A percentile compares a stretch with the other conserved stretches of the same genome.
These are phyloP conservation scores for Rotaria magnacalcarata DNA, from an alignment of 2,888 invertebrate species.

Conservation along the genomic window DNA sequence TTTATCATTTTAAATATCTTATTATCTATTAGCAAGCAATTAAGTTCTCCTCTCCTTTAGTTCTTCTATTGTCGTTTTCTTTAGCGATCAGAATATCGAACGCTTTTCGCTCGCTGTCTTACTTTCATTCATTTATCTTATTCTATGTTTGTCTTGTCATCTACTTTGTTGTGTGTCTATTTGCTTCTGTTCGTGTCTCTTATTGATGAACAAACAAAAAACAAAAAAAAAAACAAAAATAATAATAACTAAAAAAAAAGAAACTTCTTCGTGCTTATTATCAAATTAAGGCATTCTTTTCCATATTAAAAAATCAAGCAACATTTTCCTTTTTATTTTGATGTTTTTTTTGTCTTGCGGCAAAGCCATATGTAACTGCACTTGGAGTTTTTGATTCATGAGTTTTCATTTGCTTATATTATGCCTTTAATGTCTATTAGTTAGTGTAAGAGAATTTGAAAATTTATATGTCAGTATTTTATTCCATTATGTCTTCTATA, in stretches of 20 bases:
- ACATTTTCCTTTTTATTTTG: neutral
- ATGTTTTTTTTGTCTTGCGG: neutral
- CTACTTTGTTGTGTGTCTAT: neutral
- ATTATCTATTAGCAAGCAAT: neutral
- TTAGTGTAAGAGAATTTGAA: neutral
- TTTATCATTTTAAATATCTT: neutral
- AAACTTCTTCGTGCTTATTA: neutral
- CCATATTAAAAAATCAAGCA: neutral
- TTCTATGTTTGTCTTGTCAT: neutral
- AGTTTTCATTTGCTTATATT: neutral
- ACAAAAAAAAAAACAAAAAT: too few species aligned
- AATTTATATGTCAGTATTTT: neutral
- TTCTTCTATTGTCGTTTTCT: neutral
- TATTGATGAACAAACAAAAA: neutral
- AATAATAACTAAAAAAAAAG: neutral
- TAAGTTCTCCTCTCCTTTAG: too few species aligned
- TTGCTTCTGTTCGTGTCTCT: neutral
- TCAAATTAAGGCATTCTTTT: neutral
- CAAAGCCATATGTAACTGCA: neutral
- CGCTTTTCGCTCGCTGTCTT: conserved; percentile 10
- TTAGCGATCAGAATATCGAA: neutral
- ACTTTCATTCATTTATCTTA: conserved; percentile 1
- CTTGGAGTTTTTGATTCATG: neutral
- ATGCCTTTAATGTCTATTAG: neutral
- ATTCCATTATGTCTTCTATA: conserved; percentile 3